These are phyloP conservation scores for Agonopterix arenella DNA, from an alignment of 2,888 invertebrate genomes.

Conservation along the genomic window DNA sequence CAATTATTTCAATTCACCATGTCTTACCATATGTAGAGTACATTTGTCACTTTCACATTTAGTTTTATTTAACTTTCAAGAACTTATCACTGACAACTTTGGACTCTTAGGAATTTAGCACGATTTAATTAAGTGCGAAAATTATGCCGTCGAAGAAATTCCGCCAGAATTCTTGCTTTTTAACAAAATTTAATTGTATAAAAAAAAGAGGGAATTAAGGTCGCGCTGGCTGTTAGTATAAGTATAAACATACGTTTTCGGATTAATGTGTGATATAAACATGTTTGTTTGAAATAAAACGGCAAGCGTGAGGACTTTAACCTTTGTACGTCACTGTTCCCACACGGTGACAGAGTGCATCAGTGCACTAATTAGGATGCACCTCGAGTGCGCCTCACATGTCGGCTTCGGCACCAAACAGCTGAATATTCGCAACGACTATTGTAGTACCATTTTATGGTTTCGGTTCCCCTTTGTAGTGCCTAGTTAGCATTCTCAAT, in stretches of 20 bases:
- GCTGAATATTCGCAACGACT: slow-evolving; percentile 70
- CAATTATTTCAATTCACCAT: not conserved
- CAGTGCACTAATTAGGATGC: slow-evolving; percentile 67
- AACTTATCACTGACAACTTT: slow-evolving; percentile 7
- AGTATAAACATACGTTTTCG: not conserved
- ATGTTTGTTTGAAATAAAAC: slow-evolving; percentile 1
- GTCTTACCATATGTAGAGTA: not conserved
- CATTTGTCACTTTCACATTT: not conserved
- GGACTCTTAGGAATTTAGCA: slow-evolving; percentile 5
- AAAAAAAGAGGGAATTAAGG: not conserved
- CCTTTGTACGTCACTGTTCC: slow-evolving; percentile 35
- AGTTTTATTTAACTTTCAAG: slow-evolving; percentile 3
- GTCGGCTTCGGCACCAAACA: slow-evolving; percentile 63
- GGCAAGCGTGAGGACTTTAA: slow-evolving; percentile 4
- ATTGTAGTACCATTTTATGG: slow-evolving; percentile 74
- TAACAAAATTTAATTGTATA: not conserved
- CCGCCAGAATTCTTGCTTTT: not conserved
- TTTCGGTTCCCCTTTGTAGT: slow-evolving; percentile 66
- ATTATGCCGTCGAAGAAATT: not conserved
- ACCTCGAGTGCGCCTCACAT: slow-evolving; percentile 39
- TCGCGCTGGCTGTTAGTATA: not conserved
- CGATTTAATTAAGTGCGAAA: slow-evolving; percentile 5
- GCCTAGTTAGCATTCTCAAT: slow-evolving; percentile 69
- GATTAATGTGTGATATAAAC: not conserved
- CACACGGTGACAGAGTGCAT: slow-evolving; percentile 50